phyloP scores from a whole-genome alignment of 2,797 vertebrate species.

The Anomalospiza imberbis region DNA sequence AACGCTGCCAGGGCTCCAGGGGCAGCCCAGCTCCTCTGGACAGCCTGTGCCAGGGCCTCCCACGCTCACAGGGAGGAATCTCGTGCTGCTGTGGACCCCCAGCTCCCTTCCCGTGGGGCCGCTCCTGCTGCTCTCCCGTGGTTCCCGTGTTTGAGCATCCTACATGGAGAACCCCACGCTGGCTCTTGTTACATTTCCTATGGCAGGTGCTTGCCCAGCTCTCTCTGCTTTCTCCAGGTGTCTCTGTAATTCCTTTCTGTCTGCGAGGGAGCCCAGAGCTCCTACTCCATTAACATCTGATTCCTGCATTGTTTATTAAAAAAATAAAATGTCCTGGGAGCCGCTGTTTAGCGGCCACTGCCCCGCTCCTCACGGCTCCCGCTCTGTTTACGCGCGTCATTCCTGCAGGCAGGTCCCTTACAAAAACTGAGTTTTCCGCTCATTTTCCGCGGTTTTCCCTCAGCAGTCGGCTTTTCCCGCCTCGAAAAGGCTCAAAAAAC shows the following conservation, averaged over 20 bases:
- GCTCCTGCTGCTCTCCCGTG: accelerated
- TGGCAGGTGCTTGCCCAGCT: not conserved
- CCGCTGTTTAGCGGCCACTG: accelerated
- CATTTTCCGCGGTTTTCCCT: accelerated
- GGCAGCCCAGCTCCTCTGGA: not conserved
- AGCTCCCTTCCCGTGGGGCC: accelerated
- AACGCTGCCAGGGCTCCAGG: not conserved
- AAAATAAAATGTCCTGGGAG: accelerated
- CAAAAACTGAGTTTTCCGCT: accelerated
- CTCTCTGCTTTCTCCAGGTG: accelerated
- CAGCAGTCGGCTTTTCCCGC: accelerated
- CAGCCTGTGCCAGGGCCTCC: not conserved
- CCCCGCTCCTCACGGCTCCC: accelerated
- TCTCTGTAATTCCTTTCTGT: too few species aligned
- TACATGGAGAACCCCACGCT: accelerated
- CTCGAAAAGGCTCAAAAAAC: accelerated
- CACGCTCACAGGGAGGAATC: not conserved
- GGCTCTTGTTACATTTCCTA: accelerated
- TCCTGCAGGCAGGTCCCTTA: accelerated
- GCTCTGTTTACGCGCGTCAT: accelerated
- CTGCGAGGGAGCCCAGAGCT: accelerated
- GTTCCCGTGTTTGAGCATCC: not conserved
- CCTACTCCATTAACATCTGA: accelerated
- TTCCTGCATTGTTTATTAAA: not conserved
- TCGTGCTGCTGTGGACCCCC: accelerated